These are phyloP conservation scores for Amiota mariae DNA, from an alignment of 2,888 invertebrate species.

Conservation along the genomic window DNA sequence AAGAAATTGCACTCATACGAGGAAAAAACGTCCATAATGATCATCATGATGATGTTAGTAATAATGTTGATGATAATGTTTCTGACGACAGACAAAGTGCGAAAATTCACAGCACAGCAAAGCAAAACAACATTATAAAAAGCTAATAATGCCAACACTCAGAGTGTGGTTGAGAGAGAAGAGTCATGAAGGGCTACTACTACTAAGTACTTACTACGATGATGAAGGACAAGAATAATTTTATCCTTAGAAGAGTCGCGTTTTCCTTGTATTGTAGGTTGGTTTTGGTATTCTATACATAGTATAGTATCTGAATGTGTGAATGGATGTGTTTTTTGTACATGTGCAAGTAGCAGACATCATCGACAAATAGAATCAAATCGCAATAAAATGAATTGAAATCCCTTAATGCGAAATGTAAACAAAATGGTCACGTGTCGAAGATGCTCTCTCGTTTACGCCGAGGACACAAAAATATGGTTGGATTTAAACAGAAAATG, in stretches of 20 bases:
- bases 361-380: slow-evolving; percentile 59
- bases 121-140: neutral
- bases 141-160: neutral
- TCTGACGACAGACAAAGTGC: slow-evolving; percentile 58
- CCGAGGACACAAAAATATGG: neutral
- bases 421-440: slow-evolving; percentile 70
- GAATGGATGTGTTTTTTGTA: slow-evolving; percentile 45
- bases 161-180: slow-evolving; percentile 32
- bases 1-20: no score
- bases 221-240: no score
- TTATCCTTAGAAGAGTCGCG: no score
- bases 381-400: slow-evolving; percentile 62
- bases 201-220: no score
- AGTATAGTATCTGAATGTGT: slow-evolving; percentile 45
- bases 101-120: slow-evolving; percentile 73
- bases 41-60: no score
- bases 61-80: no score
- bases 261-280: no score
- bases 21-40: no score
- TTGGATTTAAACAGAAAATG: slow-evolving; percentile 2
- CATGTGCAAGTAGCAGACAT: slow-evolving; percentile 41
- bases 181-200: slow-evolving; percentile 39
- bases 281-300: no score
- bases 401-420: slow-evolving; percentile 69
- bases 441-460: slow-evolving; percentile 34